These are phyloP conservation scores for Platycnemis pennipes DNA, from an alignment of 2,888 invertebrate genomes.

Conservation along the genomic window DNA sequence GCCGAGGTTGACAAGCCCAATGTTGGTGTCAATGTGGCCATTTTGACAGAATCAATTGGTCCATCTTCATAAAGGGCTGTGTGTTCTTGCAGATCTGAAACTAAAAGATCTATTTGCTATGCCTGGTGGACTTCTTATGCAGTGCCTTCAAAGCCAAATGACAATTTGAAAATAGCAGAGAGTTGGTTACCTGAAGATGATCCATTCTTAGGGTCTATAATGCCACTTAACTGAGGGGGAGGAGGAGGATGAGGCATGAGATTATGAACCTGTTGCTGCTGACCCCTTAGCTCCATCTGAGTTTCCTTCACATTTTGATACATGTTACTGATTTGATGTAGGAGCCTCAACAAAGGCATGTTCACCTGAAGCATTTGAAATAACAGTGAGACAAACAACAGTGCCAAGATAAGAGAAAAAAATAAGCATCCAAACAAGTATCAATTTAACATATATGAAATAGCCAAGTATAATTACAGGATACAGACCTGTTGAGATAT, in stretches of 20 bases:
- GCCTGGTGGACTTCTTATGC: neutral
- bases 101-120: slow-evolving; percentile 75
- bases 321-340: slow-evolving; percentile 98
- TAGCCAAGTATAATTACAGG: neutral
- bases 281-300: slow-evolving; percentile 92
- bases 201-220: slow-evolving; percentile 81
- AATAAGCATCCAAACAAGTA: neutral
- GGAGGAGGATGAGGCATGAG: slow-evolving; percentile 44
- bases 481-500: slow-evolving; percentile 91
- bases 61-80: slow-evolving; percentile 78
- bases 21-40: slow-evolving; percentile 53
- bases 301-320: slow-evolving; percentile 98
- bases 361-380: slow-evolving; percentile 84
- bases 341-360: slow-evolving; percentile 94
- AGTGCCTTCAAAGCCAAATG: neutral
- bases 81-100: slow-evolving; percentile 84
- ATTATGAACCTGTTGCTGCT: slow-evolving; percentile 79
- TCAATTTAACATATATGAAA: no score
- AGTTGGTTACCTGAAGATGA: slow-evolving; percentile 82
- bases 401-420: no score
- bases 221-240: slow-evolving; percentile 73
- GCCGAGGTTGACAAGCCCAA: slow-evolving; percentile 38
- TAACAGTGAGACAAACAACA: neutral
- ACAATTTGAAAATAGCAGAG: neutral
- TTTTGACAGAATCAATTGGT: slow-evolving; percentile 59